A percentile compares a stretch with the other conserved stretches of the same genome.
These are phyloP conservation scores for Ectemnius cavifrons DNA, from an alignment of 2,888 invertebrate genomes.

Conservation along the genomic window DNA sequence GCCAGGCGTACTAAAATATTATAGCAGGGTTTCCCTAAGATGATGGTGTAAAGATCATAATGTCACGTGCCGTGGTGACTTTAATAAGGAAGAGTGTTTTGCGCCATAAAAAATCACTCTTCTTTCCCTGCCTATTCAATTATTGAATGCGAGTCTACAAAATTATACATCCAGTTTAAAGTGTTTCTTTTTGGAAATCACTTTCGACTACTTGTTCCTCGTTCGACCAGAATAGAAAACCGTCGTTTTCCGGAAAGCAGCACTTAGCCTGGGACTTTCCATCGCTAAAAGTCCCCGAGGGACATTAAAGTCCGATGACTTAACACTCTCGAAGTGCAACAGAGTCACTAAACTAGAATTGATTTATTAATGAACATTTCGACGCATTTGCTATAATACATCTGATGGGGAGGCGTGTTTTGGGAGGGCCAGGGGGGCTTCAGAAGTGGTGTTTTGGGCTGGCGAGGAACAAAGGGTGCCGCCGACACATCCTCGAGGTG, in stretches of 20 bases:
- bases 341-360: constrained; percentile 23
- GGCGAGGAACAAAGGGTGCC: constrained; percentile 59
- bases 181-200: no score
- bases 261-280: constrained; percentile 4
- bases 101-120: constrained; percentile 30
- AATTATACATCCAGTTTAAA: background rate
- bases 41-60: constrained; percentile 35
- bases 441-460: constrained; percentile 36
- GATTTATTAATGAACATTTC: constrained; percentile 64
- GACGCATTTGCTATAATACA: constrained; percentile 63
- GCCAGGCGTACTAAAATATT: constrained; percentile 32
- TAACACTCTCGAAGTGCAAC: constrained; percentile 10
- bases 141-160: constrained; percentile 28
- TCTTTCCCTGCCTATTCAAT: constrained; percentile 16
- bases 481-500: constrained; percentile 32
- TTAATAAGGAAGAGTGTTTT: constrained; percentile 46
- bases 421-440: constrained; percentile 29
- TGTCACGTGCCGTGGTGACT: constrained; percentile 48
- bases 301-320: constrained; percentile 24
- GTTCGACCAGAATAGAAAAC: constrained; percentile 2
- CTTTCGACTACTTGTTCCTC: background rate
- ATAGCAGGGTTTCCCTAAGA: constrained; percentile 31
- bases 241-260: background rate
- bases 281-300: constrained; percentile 13
- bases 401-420: constrained; percentile 43